Evolutionary conservation across 2,113 vertebrate species (phyloP), one percentile per base, ranked within the genome.

Genomic region (Sprattus sprattus): DNA sequence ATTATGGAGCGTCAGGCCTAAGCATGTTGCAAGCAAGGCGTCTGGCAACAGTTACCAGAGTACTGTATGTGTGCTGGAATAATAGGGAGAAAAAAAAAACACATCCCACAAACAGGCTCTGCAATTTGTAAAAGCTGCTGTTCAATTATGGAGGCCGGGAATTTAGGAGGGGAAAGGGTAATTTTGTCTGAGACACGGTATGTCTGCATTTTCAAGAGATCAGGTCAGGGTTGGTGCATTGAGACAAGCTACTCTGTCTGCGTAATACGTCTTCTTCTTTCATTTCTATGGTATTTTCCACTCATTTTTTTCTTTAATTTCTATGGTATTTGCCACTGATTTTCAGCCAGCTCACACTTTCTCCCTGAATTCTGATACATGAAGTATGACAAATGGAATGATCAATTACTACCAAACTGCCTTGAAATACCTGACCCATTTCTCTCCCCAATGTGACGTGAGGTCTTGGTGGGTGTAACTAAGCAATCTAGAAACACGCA

Each of bases 51-150:
- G 28, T 78, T 78, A 78, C 71, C 28, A 78, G 32, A 44, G 5
- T 13, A 78, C 71, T 44, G 71, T 78, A 78, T 78, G 64, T 71
- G 71, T 39, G 28, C 28, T 5, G 71, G 10, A 78, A 78, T 78
- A 75, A 78, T 39, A 18, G 32, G 28, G 25, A 78, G 28, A 15
- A 78, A 32, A n/a, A n/a, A 64, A 78, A 32, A 39, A 32, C 71
- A 78, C 16, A 32, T 84, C 83, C 83, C 60, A 84, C 67, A 78
- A 75, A 49, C 64, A 50, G 64, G 45, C 50, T 67, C 45, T 32
- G 64, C 67, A 80, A 84, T 84, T 84, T 84, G 83, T 84, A 52
- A 47, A 49, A 32, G 64, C 83, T 84, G 83, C 75, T 84, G 46
- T 50, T 50, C 83, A 84, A 80, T 84, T 84, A 78, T 75, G 28